Evolutionary conservation across 2,888 invertebrate genomes (phyloP).

Genomic region (Meteorus cinctellus): DNA sequence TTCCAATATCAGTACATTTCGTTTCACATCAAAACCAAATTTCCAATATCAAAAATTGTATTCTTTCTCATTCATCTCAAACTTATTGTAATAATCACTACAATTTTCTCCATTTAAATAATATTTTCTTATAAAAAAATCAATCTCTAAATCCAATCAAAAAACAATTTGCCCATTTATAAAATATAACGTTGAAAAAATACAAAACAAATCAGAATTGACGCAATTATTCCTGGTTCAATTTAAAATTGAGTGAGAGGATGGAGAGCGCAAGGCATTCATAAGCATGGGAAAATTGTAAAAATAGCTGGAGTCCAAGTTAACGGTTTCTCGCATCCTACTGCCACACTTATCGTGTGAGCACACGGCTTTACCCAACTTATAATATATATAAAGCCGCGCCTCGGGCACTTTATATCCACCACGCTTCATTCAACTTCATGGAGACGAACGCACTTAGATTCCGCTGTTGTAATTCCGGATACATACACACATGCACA

Average conservation of each 20-base stretch:
- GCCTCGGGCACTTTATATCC: constrained; percentile 1
- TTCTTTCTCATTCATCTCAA: neutral
- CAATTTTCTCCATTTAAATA: too few relatives aligned
- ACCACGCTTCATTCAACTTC: neutral
- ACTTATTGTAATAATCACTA: too few relatives aligned
- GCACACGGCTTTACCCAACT: constrained; percentile 38
- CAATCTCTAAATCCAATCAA: too few relatives aligned
- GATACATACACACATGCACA: too few relatives aligned
- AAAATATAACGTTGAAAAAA: too few relatives aligned
- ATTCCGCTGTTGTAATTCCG: neutral
- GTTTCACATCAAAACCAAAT: too few relatives aligned
- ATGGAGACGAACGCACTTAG: neutral
- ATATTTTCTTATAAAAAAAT: too few relatives aligned
- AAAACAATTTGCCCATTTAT: too few relatives aligned
- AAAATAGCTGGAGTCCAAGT: constrained; percentile 66
- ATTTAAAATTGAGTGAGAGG: neutral
- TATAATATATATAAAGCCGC: constrained; percentile 4
- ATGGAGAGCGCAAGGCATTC: neutral
- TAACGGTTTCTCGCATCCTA: constrained; percentile 72
- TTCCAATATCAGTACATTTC: too few relatives aligned
- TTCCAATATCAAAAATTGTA: too few relatives aligned
- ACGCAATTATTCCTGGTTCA: too few relatives aligned
- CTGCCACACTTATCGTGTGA: constrained; percentile 70
- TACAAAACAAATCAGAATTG: too few relatives aligned
- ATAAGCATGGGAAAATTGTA: constrained; percentile 59